Conservation (phyloP, 2,113 vertebrate genomes). For the Natator depressus region DNA sequence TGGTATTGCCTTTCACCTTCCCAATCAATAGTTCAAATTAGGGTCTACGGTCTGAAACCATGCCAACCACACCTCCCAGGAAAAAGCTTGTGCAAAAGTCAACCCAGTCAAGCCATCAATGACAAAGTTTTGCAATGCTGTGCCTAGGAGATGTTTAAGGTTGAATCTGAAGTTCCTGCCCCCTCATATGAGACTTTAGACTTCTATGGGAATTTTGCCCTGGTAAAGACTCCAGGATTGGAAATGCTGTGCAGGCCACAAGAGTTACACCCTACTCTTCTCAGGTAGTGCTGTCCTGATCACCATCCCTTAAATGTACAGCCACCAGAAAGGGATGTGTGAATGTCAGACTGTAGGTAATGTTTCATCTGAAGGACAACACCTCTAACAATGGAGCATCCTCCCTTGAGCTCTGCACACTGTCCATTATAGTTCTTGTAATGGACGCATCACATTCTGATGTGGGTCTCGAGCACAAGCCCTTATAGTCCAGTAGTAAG, state of each 20-base stretch:
- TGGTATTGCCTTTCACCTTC: not conserved
- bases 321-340: not conserved
- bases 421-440: not conserved
- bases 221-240: not conserved
- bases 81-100: not conserved
- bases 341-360: not conserved
- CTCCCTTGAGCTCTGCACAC: not conserved
- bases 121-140: not conserved
- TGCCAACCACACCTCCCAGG: not conserved
- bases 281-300: not conserved
- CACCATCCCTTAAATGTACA: not conserved
- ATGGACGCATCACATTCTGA: not conserved
- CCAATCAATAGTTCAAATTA: not conserved
- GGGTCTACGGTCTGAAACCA: not conserved
- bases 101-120: not conserved
- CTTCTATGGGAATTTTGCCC: not conserved
- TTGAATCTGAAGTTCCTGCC: not conserved
- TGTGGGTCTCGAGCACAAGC: not conserved
- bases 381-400: not conserved
- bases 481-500: not conserved
- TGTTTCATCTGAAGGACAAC: not conserved
- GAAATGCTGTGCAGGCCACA: not conserved
- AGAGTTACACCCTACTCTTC: not conserved
- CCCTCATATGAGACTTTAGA: not conserved
- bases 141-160: not conserved